Percentiles rank a stretch among this genome's conserved stretches.
phyloP scores from a whole-genome alignment of 1,140 invertebrate genomes.

The Cyclina sinensis region DNA sequence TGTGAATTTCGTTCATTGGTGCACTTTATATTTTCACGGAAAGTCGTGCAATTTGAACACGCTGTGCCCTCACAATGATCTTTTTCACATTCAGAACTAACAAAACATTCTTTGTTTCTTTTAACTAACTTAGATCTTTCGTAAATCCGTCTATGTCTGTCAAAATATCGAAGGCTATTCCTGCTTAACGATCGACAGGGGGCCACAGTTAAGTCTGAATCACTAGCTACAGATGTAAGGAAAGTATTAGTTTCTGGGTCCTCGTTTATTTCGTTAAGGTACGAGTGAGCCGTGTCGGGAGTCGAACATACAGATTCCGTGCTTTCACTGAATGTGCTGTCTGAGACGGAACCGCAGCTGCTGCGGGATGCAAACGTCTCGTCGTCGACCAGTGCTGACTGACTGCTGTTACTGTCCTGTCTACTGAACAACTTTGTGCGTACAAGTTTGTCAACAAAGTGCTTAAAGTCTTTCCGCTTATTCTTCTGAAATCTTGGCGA shows the following conservation, averaged over 20 bases:
- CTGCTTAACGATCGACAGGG: not conserved
- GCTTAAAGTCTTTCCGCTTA: conserved; percentile 49
- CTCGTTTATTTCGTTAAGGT: conserved; percentile 31
- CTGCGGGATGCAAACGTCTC: conserved; percentile 47
- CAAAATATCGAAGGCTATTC: not conserved
- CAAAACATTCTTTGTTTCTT: conserved; percentile 5
- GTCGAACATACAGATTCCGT: conserved; percentile 39
- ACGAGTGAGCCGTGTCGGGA: not conserved
- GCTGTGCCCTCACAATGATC: conserved; percentile 39
- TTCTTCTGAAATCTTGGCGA: conserved; percentile 9
- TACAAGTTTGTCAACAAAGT: conserved; percentile 59
- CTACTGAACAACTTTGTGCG: conserved; percentile 40
- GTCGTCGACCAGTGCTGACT: conserved; percentile 52
- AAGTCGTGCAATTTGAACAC: conserved; percentile 31
- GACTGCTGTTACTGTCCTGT: conserved; percentile 66
- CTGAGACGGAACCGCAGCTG: conserved; percentile 57
- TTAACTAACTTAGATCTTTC: not conserved
- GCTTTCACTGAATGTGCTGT: conserved; percentile 38
- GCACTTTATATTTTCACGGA: not conserved
- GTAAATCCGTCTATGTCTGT: not conserved
- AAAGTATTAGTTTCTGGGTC: not conserved
- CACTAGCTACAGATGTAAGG: not conserved
- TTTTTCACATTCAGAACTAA: conserved; percentile 34
- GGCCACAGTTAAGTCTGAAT: not conserved
- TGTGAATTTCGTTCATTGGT: conserved; percentile 12